Evolutionary conservation across 2,888 invertebrate species (phyloP).

Genomic region (Galerucella calmariensis): DNA sequence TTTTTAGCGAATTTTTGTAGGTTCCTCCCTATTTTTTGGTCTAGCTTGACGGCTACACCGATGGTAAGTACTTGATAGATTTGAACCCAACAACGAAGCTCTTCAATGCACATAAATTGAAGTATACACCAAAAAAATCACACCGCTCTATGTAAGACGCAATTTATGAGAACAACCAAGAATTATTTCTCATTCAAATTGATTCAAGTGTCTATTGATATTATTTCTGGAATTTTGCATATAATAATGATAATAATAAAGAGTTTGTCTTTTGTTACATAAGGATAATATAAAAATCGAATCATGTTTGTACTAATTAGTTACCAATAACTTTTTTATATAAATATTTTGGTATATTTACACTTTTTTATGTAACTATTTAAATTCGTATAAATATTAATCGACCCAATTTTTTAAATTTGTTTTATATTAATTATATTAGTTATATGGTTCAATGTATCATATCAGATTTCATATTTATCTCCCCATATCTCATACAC

Average conservation of each 20-base stretch:
- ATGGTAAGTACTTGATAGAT: too few relatives aligned
- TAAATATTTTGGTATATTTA: slow-evolving; percentile 46
- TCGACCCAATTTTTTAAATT: slow-evolving; percentile 10
- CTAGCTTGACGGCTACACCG: too few relatives aligned
- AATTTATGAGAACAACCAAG: too few relatives aligned
- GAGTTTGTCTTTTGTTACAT: slow-evolving; percentile 30
- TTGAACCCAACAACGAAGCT: too few relatives aligned
- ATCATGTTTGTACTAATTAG: slow-evolving; percentile 44
- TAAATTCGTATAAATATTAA: slow-evolving; percentile 41
- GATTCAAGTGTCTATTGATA: too few relatives aligned
- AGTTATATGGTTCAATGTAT: slow-evolving; percentile 48
- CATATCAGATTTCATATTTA: slow-evolving; percentile 50
- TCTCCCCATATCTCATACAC: slow-evolving; percentile 38
- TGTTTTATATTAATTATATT: slow-evolving; percentile 22
- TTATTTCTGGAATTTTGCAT: too few relatives aligned
- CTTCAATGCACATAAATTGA: too few relatives aligned
- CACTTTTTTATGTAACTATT: slow-evolving; percentile 39
- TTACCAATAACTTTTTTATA: slow-evolving; percentile 46
- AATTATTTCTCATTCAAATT: too few relatives aligned
- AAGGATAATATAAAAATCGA: slow-evolving; percentile 16
- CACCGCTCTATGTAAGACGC: too few relatives aligned
- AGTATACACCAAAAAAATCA: too few relatives aligned
- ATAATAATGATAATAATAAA: not conserved
- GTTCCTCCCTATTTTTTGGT: too few relatives aligned
- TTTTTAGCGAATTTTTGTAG: too few relatives aligned